A percentile compares a stretch with the other conserved stretches of the same genome.
phyloP scores from a whole-genome alignment of 2,888 invertebrate species.

The Diadegma fenestrale region DNA sequence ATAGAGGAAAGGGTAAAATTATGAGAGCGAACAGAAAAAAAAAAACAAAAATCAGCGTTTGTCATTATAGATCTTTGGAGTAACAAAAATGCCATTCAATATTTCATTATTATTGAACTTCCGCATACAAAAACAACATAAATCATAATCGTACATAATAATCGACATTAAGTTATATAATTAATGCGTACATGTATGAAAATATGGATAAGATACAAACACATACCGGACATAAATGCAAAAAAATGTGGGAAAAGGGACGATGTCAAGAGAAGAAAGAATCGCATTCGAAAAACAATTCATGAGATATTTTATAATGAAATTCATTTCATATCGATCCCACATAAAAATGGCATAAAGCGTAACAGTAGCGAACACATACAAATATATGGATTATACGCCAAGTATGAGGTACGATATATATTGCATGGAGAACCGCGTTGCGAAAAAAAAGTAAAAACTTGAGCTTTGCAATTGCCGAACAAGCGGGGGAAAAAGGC shows the following conservation, averaged over 20 bases:
- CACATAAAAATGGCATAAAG: conserved; percentile 49
- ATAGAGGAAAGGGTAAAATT: conserved; percentile 38
- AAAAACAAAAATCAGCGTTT: conserved; percentile 26
- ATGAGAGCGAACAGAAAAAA: conserved; percentile 31
- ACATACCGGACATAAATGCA: not conserved
- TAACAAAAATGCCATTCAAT: conserved; percentile 10
- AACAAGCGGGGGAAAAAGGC: conserved; percentile 59
- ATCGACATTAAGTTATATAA: not conserved
- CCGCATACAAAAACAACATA: not conserved
- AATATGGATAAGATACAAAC: not conserved
- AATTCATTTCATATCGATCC: conserved; percentile 48
- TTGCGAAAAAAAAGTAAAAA: conserved; percentile 41
- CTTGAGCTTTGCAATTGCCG: conserved; percentile 57
- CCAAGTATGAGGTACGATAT: conserved; percentile 18
- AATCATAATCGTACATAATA: not conserved
- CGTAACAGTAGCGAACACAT: conserved; percentile 30
- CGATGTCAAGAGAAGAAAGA: conserved; percentile 15
- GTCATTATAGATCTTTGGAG: conserved; percentile 32
- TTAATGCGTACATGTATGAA: not conserved
- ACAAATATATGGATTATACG: not conserved
- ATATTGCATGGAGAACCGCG: conserved; percentile 27
- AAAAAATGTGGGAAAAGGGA: conserved; percentile 33
- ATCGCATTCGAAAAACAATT: conserved; percentile 25
- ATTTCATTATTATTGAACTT: conserved; percentile 17
- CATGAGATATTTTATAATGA: conserved; percentile 31